Evolutionary conservation across 2,888 invertebrate species (phyloP).

Genomic region (Microctonus hyperodae): DNA sequence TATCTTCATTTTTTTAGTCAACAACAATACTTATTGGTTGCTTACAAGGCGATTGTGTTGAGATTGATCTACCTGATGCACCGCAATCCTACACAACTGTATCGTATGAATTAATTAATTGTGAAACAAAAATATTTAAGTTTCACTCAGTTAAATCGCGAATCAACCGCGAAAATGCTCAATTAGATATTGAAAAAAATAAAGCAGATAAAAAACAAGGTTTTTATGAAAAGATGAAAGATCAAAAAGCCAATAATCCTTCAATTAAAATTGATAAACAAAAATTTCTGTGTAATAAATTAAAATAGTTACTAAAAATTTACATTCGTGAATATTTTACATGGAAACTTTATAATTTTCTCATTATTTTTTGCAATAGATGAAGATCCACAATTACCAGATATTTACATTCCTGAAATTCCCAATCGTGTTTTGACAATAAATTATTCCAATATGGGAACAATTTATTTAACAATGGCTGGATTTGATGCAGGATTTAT

Average conservation of each 20-base stretch:
- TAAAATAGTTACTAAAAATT: not conserved
- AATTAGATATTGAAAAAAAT: constrained; percentile 66
- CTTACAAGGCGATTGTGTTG: constrained; percentile 66
- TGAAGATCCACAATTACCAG: constrained; percentile 65
- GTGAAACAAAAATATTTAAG: constrained; percentile 59
- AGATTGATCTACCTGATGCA: constrained; percentile 64
- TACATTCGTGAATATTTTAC: not conserved
- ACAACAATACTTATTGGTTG: constrained; percentile 67
- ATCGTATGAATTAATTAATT: constrained; percentile 61
- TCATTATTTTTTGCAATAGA: constrained; percentile 62
- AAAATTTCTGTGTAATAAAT: constrained; percentile 67
- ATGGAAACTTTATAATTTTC: not conserved
- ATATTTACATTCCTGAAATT: constrained; percentile 65
- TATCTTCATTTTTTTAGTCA: constrained; percentile 48
- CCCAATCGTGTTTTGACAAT: constrained; percentile 70
- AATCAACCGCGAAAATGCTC: constrained; percentile 68
- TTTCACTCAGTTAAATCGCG: constrained; percentile 70
- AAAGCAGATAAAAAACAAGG: constrained; percentile 66
- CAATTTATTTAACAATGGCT: constrained; percentile 70
- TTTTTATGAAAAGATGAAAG: constrained; percentile 69
- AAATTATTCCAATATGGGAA: constrained; percentile 65
- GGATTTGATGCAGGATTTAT: constrained; percentile 75
- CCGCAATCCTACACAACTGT: constrained; percentile 60
- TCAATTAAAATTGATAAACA: constrained; percentile 70
- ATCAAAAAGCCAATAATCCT: constrained; percentile 67